A percentile compares a stretch with the other conserved stretches of the same genome.
These are phyloP conservation scores for Lucilia cuprina DNA, from an alignment of 1,140 invertebrate genomes.

Conservation along the genomic window DNA sequence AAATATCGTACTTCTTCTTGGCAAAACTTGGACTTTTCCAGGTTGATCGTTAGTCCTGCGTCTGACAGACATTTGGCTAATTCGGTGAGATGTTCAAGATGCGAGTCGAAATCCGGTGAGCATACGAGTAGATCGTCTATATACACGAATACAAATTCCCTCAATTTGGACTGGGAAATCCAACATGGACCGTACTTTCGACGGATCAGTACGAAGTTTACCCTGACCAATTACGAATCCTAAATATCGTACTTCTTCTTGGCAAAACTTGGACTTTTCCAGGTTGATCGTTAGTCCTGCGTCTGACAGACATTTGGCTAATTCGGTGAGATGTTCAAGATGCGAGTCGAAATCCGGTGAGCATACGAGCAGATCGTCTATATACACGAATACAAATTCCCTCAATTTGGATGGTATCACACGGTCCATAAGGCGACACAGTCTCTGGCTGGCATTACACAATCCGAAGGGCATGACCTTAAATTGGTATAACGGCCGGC, in stretches of 20 bases:
- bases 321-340: not conserved
- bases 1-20: too few species aligned
- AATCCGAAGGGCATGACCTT: constrained; percentile 28
- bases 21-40: constrained; percentile 20
- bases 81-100: too few species aligned
- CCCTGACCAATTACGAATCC: constrained; percentile 23
- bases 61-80: not conserved
- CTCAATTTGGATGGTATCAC: not conserved
- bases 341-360: not conserved
- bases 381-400: not conserved
- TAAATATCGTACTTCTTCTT: not conserved
- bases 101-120: too few species aligned
- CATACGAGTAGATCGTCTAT: too few species aligned
- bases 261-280: constrained; percentile 20
- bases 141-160: too few species aligned
- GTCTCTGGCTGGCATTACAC: constrained; percentile 27
- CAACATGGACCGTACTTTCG: constrained; percentile 9
- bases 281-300: constrained; percentile 59
- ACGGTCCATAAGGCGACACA: constrained; percentile 32
- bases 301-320: not conserved
- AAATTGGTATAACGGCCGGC: not conserved
- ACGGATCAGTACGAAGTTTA: constrained; percentile 45
- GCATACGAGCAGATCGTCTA: not conserved
- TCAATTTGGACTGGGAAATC: constrained; percentile 30
- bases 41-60: constrained; percentile 59